Evolutionary conservation across 1,140 invertebrate species (phyloP), one percentile per base, ranked within the genome.

Genomic region (Cylas formicarius): DNA sequence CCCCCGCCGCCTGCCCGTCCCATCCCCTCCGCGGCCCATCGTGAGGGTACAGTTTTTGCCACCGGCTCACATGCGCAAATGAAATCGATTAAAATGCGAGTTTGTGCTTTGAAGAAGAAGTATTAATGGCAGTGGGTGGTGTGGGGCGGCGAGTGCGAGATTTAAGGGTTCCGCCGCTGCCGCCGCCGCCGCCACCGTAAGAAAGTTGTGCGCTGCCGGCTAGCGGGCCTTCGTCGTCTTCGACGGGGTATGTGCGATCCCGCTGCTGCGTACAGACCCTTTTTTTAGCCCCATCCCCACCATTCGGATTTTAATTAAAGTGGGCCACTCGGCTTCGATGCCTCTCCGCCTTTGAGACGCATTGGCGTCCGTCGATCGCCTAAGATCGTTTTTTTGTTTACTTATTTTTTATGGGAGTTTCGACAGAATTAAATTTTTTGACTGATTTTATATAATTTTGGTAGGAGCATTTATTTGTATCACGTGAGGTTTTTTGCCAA

Each of bases 11-110:
- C 17, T 19, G 13, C 16, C 18, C 18, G 35, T 34, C 26, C 33
- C 23, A 20, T 33, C 32, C 26, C 22, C 38, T 41, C 52, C 51
- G 47, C 47, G 38, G 52, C 50, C 52, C 52, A 51, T 49, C 48
- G 49, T 55, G 49, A 57, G 57, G 55, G 55, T 55, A 57, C 55
- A 64, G 62, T 64, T 64, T 64, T 64, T 64, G 62, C 62, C 58
- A 61, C 62, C 57, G 62, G 49, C 60, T 62, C 62, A 64, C 62
- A 64, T 64, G 62, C 62, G 62, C 62, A 64, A 64, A 64, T 64
- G 62, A 62, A 64, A 64, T 64, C 62, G 62, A 64, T 64, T 64
- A 64, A 64, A 64, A 64, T 64, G 62, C 60, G 62, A 62, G 60
- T 62, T 62, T 62, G 60, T 62, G 58, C 60, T 62, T 61, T 62